phyloP scores from a whole-genome alignment of 2,797 vertebrate species.

The Myripristis jacobus region DNA sequence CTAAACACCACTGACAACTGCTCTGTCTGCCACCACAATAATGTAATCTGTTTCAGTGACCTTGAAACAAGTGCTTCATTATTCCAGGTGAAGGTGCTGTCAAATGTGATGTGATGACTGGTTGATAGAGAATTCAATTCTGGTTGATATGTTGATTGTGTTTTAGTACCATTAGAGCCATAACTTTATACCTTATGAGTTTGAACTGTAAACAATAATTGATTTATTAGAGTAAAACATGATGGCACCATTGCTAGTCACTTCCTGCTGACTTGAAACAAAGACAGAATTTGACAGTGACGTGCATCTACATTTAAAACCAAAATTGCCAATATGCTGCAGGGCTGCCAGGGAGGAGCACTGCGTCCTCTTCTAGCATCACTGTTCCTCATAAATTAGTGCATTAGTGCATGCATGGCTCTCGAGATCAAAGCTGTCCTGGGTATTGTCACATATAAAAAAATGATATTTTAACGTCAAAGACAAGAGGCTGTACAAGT shows the following conservation, averaged over 20 bases:
- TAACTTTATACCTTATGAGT: not conserved
- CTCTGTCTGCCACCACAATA: not conserved
- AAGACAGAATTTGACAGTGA: slow-evolving; percentile 41
- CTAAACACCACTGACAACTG: slow-evolving; percentile 1
- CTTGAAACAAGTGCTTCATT: slow-evolving; percentile 1
- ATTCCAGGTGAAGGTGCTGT: not conserved
- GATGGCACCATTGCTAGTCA: slow-evolving; percentile 12
- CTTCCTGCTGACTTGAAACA: slow-evolving; percentile 23
- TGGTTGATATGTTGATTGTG: not conserved
- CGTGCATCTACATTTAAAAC: slow-evolving; percentile 36
- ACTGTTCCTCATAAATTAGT: slow-evolving; percentile 33
- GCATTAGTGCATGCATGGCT: slow-evolving; percentile 36
- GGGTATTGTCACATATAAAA: slow-evolving; percentile 47
- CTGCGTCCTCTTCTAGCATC: slow-evolving; percentile 33
- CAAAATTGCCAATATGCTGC: slow-evolving; percentile 35
- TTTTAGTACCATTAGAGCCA: slow-evolving; percentile 6
- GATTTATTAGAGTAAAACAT: not conserved
- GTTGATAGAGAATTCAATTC: slow-evolving; percentile 10
- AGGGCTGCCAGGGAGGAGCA: slow-evolving; percentile 32
- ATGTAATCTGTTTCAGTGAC: too few species aligned
- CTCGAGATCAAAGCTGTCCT: slow-evolving; percentile 38
- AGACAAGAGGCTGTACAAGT: slow-evolving; percentile 2
- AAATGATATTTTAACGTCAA: slow-evolving; percentile 50
- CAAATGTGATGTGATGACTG: slow-evolving; percentile 16
- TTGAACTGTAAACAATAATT: not conserved